Conservation (phyloP, 2,797 vertebrate genomes). For the Enteromius paludinosus region DNA sequence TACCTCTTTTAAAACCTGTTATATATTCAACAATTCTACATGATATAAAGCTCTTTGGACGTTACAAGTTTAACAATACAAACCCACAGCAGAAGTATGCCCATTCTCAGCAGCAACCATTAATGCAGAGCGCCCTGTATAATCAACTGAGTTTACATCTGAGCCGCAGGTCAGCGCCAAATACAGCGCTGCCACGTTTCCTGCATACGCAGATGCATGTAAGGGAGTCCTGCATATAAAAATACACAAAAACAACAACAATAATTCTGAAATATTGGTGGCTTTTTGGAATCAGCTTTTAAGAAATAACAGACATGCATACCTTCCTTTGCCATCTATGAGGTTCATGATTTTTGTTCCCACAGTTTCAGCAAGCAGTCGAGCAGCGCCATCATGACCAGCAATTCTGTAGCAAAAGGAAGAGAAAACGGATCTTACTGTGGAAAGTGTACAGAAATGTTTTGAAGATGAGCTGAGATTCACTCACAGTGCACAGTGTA, state of each 20-base stretch:
- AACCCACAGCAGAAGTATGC: conserved; percentile 91
- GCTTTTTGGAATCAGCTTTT: background rate
- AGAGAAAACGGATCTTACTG: background rate
- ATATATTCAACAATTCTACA: background rate
- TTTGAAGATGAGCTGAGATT: background rate
- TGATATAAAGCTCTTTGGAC: background rate
- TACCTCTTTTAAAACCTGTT: background rate
- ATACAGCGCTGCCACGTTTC: conserved; percentile 90
- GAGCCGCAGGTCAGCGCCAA: conserved; percentile 90
- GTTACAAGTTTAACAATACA: conserved; percentile 50
- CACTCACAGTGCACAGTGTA: conserved; percentile 99
- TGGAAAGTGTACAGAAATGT: background rate
- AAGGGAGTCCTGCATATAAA: conserved; percentile 85
- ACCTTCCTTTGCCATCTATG: conserved; percentile 99
- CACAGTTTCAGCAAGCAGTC: conserved; percentile 87
- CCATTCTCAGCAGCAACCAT: conserved; percentile 94
- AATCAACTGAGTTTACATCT: conserved; percentile 89
- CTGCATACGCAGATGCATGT: conserved; percentile 94
- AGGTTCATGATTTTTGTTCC: conserved; percentile 95
- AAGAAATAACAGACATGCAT: conserved; percentile 56
- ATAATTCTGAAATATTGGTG: conserved; percentile 40
- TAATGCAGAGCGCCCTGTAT: conserved; percentile 87
- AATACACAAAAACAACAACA: background rate
- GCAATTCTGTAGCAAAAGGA: conserved; percentile 83
- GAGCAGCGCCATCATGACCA: conserved; percentile 90